phyloP scores from a whole-genome alignment of 2,113 vertebrate species.

The Nibea coibor region DNA sequence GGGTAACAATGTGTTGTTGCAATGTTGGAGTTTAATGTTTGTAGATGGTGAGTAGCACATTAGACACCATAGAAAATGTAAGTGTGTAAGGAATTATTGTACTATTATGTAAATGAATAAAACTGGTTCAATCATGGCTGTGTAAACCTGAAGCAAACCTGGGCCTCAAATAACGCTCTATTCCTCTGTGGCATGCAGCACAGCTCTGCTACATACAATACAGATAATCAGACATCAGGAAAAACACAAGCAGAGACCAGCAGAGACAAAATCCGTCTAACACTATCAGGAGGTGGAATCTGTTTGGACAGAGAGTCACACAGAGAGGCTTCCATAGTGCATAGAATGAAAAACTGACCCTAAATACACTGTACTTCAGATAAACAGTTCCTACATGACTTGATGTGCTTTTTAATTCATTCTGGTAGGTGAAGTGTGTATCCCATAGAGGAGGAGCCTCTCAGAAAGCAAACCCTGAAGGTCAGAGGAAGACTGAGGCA shows the following conservation, averaged over 20 bases:
- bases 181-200: neutral
- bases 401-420: neutral
- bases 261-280: neutral
- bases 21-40: neutral
- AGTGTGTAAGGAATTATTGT: neutral
- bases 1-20: neutral
- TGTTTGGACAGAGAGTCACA: too few species aligned
- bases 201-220: conserved; percentile 14
- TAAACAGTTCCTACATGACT: neutral
- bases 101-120: neutral
- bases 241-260: conserved; percentile 2
- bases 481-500: conserved; percentile 19
- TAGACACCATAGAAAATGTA: neutral
- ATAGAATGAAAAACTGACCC: too few species aligned
- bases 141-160: neutral
- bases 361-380: neutral
- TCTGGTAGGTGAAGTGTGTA: neutral
- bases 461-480: conserved; percentile 22
- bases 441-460: neutral
- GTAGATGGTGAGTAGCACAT: neutral
- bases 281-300: too few species aligned
- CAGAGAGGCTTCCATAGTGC: neutral
- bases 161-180: neutral
- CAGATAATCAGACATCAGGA: conserved; percentile 27
- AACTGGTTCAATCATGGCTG: neutral